These are phyloP conservation scores for Linnaemya vulpina DNA, from an alignment of 2,888 invertebrate genomes.

Conservation along the genomic window DNA sequence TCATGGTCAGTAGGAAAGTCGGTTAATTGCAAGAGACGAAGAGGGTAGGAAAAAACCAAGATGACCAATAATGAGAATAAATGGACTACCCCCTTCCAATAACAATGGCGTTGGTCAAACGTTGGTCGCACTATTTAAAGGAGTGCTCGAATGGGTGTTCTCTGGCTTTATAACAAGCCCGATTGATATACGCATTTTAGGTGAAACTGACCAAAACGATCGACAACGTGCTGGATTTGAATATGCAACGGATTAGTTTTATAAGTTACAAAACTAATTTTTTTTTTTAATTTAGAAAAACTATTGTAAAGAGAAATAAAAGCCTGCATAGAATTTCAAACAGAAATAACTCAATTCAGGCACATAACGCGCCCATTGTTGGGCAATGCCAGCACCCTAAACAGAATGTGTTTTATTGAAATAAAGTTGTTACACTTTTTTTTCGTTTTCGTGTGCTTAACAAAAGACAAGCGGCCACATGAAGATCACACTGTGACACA, in stretches of 20 bases:
- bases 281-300: constrained; percentile 12
- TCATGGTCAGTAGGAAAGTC: constrained; percentile 64
- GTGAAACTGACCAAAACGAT: constrained; percentile 61
- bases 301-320: constrained; percentile 22
- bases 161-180: constrained; percentile 54
- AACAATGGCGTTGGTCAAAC: constrained; percentile 14
- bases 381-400: constrained; percentile 67
- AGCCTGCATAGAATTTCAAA: constrained; percentile 42
- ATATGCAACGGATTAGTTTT: constrained; percentile 64
- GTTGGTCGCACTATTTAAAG: constrained; percentile 21
- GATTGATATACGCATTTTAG: constrained; percentile 9
- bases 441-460: constrained; percentile 36
- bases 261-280: constrained; percentile 57
- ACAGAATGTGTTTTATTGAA: constrained; percentile 21
- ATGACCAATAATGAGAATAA: constrained; percentile 68
- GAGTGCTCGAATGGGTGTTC: constrained; percentile 60
- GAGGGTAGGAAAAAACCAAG: constrained; percentile 32
- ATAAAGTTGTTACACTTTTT: constrained; percentile 69
- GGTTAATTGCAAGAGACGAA: neutral
- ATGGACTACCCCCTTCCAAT: constrained; percentile 36
- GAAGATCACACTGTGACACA: constrained; percentile 62
- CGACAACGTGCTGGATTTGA: constrained; percentile 51
- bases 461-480: constrained; percentile 66
- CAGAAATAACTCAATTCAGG: constrained; percentile 33
- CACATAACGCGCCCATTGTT: constrained; percentile 67